Conservation (phyloP, 1,140 invertebrate species). For the Cotesia glomerata region DNA sequence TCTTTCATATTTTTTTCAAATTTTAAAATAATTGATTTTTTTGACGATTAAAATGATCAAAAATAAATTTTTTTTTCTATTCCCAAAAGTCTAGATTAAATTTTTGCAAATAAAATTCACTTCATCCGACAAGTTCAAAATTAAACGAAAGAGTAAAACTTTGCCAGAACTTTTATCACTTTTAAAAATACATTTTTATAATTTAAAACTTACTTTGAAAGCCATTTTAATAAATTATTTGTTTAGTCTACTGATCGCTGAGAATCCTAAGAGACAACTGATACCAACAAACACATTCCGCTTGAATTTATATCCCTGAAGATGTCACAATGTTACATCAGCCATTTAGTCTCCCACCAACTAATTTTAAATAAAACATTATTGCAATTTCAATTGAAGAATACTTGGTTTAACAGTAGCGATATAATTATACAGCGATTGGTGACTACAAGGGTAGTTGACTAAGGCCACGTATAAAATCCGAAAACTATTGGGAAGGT, state of each 20-base stretch:
- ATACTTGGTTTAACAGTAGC: too few species aligned
- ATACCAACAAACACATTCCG: constrained; percentile 9
- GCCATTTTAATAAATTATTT: constrained; percentile 21
- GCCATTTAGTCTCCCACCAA: constrained; percentile 1
- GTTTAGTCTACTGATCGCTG: constrained; percentile 16
- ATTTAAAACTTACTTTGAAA: constrained; percentile 21
- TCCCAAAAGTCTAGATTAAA: too few species aligned
- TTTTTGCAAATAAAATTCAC: too few species aligned
- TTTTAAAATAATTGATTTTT: too few species aligned
- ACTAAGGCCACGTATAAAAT: constrained; percentile 21
- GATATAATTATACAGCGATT: neutral
- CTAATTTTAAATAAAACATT: too few species aligned
- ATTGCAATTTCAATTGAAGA: constrained; percentile 6
- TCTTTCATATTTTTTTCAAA: too few species aligned
- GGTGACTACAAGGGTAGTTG: constrained; percentile 30
- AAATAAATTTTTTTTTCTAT: too few species aligned
- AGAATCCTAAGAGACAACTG: constrained; percentile 22
- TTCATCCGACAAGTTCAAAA: too few species aligned
- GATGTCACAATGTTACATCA: constrained; percentile 32
- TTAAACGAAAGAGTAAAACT: too few species aligned
- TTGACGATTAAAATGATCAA: too few species aligned
- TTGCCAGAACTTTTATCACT: neutral
- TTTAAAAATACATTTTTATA: neutral
- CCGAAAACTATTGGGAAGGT: constrained; percentile 25
- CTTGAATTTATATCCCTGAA: constrained; percentile 26